Percentiles rank a stretch among this genome's conserved stretches.
These are phyloP conservation scores for Pangasius sanitwongsei DNA, from an alignment of 2,797 vertebrate species.

Conservation along the genomic window DNA sequence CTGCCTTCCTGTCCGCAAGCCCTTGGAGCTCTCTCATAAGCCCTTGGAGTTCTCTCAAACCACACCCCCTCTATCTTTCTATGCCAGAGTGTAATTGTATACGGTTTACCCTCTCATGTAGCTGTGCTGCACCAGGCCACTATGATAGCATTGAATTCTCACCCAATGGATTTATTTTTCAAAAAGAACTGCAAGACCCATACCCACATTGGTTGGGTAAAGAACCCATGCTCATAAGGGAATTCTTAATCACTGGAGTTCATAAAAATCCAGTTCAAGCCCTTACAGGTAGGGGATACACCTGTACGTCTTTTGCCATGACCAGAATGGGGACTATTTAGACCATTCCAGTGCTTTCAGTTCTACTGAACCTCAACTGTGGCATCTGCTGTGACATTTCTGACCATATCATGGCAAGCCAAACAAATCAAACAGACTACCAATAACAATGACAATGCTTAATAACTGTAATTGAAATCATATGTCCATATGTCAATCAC, in stretches of 20 bases:
- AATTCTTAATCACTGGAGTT: not conserved
- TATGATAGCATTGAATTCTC: not conserved
- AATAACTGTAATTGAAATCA: not conserved
- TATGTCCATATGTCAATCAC: not conserved
- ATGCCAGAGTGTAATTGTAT: not conserved
- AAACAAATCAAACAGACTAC: not conserved
- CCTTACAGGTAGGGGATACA: not conserved
- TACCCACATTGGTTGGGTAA: not conserved
- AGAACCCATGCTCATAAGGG: not conserved
- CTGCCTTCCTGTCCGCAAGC: not conserved
- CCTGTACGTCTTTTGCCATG: not conserved
- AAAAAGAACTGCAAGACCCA: not conserved
- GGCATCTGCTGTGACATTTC: not conserved
- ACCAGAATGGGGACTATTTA: not conserved
- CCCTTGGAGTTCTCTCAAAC: not conserved
- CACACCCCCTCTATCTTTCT: not conserved
- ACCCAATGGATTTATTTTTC: not conserved
- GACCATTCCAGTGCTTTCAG: not conserved
- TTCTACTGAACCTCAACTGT: not conserved
- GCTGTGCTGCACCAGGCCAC: not conserved
- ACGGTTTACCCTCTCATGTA: not conserved
- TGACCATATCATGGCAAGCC: not conserved
- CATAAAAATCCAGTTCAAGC: not conserved
- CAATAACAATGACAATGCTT: not conserved
- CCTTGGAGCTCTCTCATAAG: not conserved